Evolutionary conservation across 2,797 vertebrate genomes (phyloP), one percentile per base, ranked within the genome.

Genomic region (Pseudochaenichthys georgianus): DNA sequence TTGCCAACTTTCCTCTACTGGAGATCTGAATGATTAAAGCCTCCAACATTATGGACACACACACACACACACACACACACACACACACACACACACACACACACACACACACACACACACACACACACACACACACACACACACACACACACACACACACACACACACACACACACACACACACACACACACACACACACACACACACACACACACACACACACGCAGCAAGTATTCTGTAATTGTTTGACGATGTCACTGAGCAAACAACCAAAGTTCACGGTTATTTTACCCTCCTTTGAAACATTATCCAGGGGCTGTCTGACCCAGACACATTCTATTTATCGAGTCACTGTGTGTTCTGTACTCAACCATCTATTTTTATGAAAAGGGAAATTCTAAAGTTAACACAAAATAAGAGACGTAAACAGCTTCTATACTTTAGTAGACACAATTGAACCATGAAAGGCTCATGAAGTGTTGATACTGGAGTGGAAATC

Each of bases 231-330:
- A 51, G 64, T 75, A 77, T 73, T 81, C 80, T 84, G 77, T 73
- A 51, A 86, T 83, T 89, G 78, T 85, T 80, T 70, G 62, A 70
- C 47, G 9, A 43, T 19, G 41, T 13, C 28, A 58, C 43, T 46
- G 43, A 63, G 50, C 9, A 67, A 69, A 67, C 21, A 67, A 13
- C 7, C 76, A 61, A 79, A 64, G 73, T 82, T 78, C 62, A 80
- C 23, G 17, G 11, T 2, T 48, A 2, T 52, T 53, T 31, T 45
- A 46, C 17, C 4, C 48, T 9, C 21, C 19, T 43, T 43, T 16
- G 52, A 62, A 69, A 63, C 13, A 41, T 65, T 60, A 41, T 34
- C 12, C 28, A 5, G 9, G 3, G 17, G 3, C 38, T 23, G 21
- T 53, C 23, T 19, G 16, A 73, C 68, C 55, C 13, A 50, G 16